Conservation (phyloP, 2,888 invertebrate genomes). For the Zaprionus obscuricornis region DNA sequence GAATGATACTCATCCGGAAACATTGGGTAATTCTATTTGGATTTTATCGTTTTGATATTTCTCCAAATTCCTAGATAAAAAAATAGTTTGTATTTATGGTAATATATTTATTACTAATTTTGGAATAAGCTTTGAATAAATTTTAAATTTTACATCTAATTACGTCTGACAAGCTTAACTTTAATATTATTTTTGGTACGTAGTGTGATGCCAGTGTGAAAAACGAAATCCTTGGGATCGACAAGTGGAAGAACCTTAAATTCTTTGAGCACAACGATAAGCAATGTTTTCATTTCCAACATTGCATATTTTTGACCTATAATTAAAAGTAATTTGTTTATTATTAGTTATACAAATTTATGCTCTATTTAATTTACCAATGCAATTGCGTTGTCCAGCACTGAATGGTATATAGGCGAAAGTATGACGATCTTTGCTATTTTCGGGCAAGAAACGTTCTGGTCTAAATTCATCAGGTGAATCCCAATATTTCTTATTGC, state of each 20-base stretch:
- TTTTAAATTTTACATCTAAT: conserved; percentile 17
- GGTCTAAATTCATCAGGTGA: conserved; percentile 75
- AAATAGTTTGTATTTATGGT: too few species aligned
- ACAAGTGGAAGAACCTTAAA: conserved; percentile 56
- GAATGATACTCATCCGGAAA: too few species aligned
- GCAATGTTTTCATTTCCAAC: conserved; percentile 73
- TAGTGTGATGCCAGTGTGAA: conserved; percentile 44
- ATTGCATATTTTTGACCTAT: conserved; percentile 75
- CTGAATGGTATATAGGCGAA: conserved; percentile 81
- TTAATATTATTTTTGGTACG: conserved; percentile 42
- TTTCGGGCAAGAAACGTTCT: conserved; percentile 84
- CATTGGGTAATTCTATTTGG: too few species aligned
- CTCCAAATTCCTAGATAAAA: too few species aligned
- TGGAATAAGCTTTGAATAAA: too few species aligned
- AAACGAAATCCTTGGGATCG: conserved; percentile 42
- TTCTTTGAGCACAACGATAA: conserved; percentile 60
- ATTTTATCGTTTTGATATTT: too few species aligned
- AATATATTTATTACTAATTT: too few species aligned
- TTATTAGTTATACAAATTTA: too few species aligned
- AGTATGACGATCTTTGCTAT: conserved; percentile 71
- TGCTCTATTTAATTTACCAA: conserved; percentile 54
- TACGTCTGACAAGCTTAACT: conserved; percentile 52
- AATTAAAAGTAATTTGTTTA: not conserved
- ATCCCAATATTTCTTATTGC: conserved; percentile 69
- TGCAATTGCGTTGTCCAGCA: conserved; percentile 82